These are phyloP conservation scores for Cantharis rufa DNA, from an alignment of 2,888 invertebrate species.

Conservation along the genomic window DNA sequence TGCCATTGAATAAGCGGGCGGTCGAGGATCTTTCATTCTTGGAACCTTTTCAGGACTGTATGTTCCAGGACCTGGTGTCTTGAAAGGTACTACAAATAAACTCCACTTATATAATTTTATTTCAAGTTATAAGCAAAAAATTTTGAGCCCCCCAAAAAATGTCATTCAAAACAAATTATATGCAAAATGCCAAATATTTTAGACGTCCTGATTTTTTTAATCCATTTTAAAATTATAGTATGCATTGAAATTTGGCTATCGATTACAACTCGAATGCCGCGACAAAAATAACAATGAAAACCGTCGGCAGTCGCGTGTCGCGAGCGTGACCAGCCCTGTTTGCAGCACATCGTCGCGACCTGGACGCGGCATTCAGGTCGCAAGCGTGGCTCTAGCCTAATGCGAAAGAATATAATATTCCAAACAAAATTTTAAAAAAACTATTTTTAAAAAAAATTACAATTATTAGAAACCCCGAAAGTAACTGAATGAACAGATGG, in stretches of 20 bases:
- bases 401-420: no score
- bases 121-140: background rate
- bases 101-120: background rate
- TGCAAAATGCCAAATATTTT: background rate
- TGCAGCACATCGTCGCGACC: no score
- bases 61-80: slow-evolving; percentile 67
- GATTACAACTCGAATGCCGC: no score
- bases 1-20: slow-evolving; percentile 65
- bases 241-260: background rate
- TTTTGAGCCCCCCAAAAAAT: background rate
- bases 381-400: no score
- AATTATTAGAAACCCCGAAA: no score
- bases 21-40: slow-evolving; percentile 59
- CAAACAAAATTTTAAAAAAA: no score
- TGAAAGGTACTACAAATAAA: slow-evolving; percentile 41
- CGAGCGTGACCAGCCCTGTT: no score
- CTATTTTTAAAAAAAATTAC: no score
- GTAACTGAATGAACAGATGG: no score
- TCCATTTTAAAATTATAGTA: background rate
- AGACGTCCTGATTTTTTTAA: background rate
- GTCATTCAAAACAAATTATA: background rate
- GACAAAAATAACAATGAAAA: no score
- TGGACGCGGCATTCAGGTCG: no score
- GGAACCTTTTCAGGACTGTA: slow-evolving; percentile 65
- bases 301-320: no score